Evolutionary conservation across 2,797 vertebrate species (phyloP), one percentile per base, ranked within the genome.

Genomic region (Hydrocynus forskahlii): DNA sequence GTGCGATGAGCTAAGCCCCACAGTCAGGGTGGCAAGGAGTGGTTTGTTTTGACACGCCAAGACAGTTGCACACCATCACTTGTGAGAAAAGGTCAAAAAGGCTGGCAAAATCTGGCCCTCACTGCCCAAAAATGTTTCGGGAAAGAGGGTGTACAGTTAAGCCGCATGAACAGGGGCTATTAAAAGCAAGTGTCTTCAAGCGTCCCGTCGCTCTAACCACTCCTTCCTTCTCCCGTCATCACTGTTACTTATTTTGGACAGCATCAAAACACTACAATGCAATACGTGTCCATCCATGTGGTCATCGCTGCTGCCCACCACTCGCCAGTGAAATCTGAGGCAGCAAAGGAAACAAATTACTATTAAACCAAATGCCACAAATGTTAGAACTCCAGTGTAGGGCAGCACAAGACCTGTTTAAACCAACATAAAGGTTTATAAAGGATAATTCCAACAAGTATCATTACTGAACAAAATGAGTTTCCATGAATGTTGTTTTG

Each of bases 11-110:
- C 21, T 66, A 40, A 40, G 17, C 63, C 21, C 63, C 35, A 9
- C 25, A 40, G 63, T 66, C 35, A 9, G 19, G 0, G 55, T 59
- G 55, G 62, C 62, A 70, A 52, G 45, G 19, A 10, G 25, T 9
- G 25, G 16, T 72, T 77, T 35, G n/a, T 50, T 62, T 4, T 67
- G 40, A 74, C 63, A n/a, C 29, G 48, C 69, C 9, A 75, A 54
- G 59, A 23, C 35, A 76, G 23, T 17, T 78, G 29, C 38, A 48
- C 57, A 50, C 25, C 12, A 38, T 63, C 4, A 55, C 35, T 45
- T 76, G 17, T 23, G 72, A 59, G 19, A 52, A 63, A 45, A 69
- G 54, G 57, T 82, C 76, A 74, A 7, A 45, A 62, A 38, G 21
- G 29, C 4, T 21, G 57, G 48, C 55, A 68, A 79, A 63, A 73